Base-by-base conservation (phyloP, 2,888 invertebrate species). In the Mimachlamys varia region DNA sequence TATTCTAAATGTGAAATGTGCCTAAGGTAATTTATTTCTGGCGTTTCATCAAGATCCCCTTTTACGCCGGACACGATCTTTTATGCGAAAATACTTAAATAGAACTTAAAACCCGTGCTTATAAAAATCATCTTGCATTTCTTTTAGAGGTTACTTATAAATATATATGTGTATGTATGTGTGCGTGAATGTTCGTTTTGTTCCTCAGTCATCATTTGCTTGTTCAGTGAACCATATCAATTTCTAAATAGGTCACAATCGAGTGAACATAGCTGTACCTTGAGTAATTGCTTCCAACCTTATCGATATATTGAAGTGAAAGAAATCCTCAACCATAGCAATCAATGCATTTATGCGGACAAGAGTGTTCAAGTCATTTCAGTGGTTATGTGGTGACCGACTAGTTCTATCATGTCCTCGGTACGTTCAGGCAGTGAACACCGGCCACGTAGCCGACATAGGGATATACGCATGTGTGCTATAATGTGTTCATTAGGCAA, bases 231-330 rank as follows among this genome's bases (percentile, higher is more conserved):
- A 76, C 76, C 76, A 76, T 76, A 27, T 33, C 76, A 76, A 76
- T 76, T 76, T 76, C 76, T 33, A 76, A 76, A 76, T 76, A 76
- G 76, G 76, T 76, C 76, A 76, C 76, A 76, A 33, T 76, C 27
- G 76, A 76, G 76, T 76, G 76, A 76, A 33, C 76, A 76, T 76
- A 76, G 76, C 27, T 76, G 33, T 76, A 27, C 76, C 76, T 76
- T 76, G 76, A 76, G 76, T 76, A 76, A 76, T 76, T 76, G 76
- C 76, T 76, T 13, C 33, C 33, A 27, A 33, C 22, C 76, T 76
- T 76, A 76, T 76, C 76, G 76, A 76, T 76, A 76, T 76, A 76
- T 76, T 76, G 62, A 76, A 76, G 76, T 76, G 76, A 76, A 76
- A 76, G 76, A 76, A 76, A 76, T 33, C 76, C 76, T 33, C 76